A percentile compares a stretch with the other conserved stretches of the same genome.
phyloP scores from a whole-genome alignment of 2,888 invertebrate genomes.

The Antheraea yamamai region DNA sequence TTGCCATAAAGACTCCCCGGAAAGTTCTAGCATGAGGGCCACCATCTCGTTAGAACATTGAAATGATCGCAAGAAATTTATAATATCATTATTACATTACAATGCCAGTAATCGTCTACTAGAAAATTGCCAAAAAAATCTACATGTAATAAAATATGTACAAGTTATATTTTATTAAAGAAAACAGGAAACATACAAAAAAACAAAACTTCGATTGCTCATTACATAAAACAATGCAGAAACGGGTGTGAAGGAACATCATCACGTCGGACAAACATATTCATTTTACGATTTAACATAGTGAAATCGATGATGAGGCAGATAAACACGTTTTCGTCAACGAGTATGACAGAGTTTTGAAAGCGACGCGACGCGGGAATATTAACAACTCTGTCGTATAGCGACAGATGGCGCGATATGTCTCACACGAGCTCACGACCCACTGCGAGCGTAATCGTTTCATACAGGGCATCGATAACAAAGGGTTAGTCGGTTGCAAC shows the following conservation, averaged over 20 bases:
- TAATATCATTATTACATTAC: too few relatives aligned
- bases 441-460: background rate
- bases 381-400: background rate
- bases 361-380: conserved; percentile 7
- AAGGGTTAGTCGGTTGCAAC: background rate
- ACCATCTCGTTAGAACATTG: too few relatives aligned
- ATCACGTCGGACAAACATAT: conserved; percentile 9
- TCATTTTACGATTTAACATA: conserved; percentile 9
- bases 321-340: conserved; percentile 14
- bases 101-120: too few relatives aligned
- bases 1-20: too few relatives aligned
- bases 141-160: background rate
- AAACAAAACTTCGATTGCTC: background rate
- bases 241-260: conserved; percentile 1
- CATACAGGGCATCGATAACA: background rate
- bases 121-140: too few relatives aligned
- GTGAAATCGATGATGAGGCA: conserved; percentile 12
- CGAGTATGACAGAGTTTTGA: background rate
- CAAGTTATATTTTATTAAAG: background rate
- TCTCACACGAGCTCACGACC: background rate
- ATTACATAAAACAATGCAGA: conserved; percentile 5
- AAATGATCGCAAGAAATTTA: too few relatives aligned
- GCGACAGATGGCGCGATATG: conserved; percentile 8
- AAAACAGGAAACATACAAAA: background rate
- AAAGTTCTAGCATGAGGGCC: too few relatives aligned